Evolutionary conservation across 1,140 invertebrate genomes (phyloP).

Genomic region (Aphelinus certus): DNA sequence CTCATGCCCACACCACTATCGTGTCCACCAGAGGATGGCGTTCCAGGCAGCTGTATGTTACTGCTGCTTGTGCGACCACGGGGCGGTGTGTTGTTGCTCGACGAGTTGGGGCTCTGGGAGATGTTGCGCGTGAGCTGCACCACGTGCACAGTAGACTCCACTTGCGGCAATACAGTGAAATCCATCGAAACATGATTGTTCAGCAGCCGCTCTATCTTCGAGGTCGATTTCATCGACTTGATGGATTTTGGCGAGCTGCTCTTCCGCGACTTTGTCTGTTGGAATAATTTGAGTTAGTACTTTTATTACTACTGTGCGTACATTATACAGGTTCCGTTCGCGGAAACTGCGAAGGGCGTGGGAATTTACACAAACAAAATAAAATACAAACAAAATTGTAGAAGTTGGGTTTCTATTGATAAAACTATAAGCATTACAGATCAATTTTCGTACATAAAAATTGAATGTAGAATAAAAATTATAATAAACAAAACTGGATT

Average conservation of each 20-base stretch:
- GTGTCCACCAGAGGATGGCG: constrained; percentile 59
- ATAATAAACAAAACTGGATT: too few relatives aligned
- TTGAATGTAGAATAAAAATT: too few relatives aligned
- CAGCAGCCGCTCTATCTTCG: constrained; percentile 46
- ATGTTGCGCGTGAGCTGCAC: constrained; percentile 68
- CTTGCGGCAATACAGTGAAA: constrained; percentile 66
- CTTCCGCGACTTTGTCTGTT: constrained; percentile 19
- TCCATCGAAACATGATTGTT: constrained; percentile 56
- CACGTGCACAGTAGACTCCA: constrained; percentile 69
- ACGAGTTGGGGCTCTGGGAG: constrained; percentile 58
- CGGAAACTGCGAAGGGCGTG: too few relatives aligned
- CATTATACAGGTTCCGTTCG: too few relatives aligned
- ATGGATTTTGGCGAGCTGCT: constrained; percentile 37
- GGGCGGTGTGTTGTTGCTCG: constrained; percentile 47
- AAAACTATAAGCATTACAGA: too few relatives aligned
- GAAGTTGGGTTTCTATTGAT: too few relatives aligned
- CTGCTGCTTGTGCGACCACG: constrained; percentile 52
- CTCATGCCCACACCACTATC: constrained; percentile 64
- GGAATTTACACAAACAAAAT: too few relatives aligned
- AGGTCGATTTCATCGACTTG: constrained; percentile 52
- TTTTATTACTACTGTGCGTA: too few relatives aligned
- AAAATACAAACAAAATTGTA: too few relatives aligned
- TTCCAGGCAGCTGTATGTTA: constrained; percentile 54
- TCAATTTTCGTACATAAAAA: too few relatives aligned
- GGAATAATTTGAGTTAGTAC: too few relatives aligned